Conservation (phyloP, 2,797 vertebrate genomes). For the Okamejei kenojei region DNA sequence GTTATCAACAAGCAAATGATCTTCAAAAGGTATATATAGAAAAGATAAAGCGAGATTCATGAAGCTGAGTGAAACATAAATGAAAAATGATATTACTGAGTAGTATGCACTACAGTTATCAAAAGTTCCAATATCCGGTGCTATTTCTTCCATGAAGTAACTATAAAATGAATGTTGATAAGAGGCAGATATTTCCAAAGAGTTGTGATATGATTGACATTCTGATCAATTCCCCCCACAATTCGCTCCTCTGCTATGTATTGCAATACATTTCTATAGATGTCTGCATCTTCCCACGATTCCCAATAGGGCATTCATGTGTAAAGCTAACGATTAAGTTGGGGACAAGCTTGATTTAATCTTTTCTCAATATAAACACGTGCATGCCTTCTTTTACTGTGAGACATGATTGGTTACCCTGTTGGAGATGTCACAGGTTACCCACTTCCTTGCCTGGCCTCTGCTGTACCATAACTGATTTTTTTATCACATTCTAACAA, state of each 20-base stretch:
- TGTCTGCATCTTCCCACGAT: background rate
- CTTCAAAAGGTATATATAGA: slow-evolving; percentile 52
- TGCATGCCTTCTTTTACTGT: background rate
- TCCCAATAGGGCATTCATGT: background rate
- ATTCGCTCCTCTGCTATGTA: background rate
- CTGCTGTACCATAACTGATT: no score
- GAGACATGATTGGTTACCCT: no score
- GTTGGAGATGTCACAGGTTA: background rate
- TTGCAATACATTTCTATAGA: background rate
- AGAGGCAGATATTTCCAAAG: background rate
- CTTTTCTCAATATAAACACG: background rate
- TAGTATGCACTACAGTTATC: background rate
- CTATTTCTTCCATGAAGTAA: background rate
- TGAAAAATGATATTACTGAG: background rate
- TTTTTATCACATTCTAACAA: no score
- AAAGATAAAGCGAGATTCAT: background rate
- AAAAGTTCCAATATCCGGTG: background rate
- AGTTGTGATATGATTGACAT: background rate
- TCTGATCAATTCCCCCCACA: background rate
- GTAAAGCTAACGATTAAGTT: background rate
- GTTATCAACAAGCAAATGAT: slow-evolving; percentile 57
- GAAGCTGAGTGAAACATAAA: background rate
- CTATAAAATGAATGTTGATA: background rate
- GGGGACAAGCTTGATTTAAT: background rate
- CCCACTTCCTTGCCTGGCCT: background rate